phyloP scores from a whole-genome alignment of 2,888 invertebrate genomes.

The Limnephilus auricula region DNA sequence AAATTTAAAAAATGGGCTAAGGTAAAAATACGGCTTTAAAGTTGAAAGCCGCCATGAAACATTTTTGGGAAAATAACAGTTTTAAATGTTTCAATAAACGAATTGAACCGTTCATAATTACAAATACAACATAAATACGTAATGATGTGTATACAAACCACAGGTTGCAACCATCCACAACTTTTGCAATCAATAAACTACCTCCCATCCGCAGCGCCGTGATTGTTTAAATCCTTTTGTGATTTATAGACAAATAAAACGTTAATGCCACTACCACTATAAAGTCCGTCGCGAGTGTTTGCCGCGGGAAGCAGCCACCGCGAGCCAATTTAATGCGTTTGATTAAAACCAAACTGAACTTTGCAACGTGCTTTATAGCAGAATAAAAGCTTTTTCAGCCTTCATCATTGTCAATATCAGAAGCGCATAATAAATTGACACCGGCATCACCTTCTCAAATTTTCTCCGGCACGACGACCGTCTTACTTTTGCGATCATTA shows the following conservation, averaged over 20 bases:
- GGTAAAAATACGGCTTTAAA: not conserved
- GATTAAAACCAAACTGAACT: not conserved
- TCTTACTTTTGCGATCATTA: conserved; percentile 1
- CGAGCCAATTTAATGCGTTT: not conserved
- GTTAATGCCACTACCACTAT: not conserved
- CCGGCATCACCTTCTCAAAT: not conserved
- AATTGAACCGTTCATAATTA: not conserved
- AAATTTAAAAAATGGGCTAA: no score
- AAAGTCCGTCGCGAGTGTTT: not conserved
- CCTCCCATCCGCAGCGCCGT: not conserved
- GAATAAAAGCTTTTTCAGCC: not conserved
- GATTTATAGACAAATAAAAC: not conserved
- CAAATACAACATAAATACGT: not conserved
- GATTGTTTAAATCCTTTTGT: not conserved
- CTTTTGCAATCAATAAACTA: not conserved
- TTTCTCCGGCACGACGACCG: not conserved
- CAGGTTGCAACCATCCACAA: not conserved
- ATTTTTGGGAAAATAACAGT: not conserved
- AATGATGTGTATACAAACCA: not conserved
- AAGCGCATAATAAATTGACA: not conserved
- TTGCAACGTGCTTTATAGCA: not conserved
- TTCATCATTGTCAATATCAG: not conserved
- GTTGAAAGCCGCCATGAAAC: not conserved
- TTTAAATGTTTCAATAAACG: not conserved
- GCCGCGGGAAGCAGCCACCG: not conserved